Percentiles rank a stretch among this genome's conserved stretches.
phyloP scores from a whole-genome alignment of 2,113 vertebrate genomes.

The Caranx ignobilis region DNA sequence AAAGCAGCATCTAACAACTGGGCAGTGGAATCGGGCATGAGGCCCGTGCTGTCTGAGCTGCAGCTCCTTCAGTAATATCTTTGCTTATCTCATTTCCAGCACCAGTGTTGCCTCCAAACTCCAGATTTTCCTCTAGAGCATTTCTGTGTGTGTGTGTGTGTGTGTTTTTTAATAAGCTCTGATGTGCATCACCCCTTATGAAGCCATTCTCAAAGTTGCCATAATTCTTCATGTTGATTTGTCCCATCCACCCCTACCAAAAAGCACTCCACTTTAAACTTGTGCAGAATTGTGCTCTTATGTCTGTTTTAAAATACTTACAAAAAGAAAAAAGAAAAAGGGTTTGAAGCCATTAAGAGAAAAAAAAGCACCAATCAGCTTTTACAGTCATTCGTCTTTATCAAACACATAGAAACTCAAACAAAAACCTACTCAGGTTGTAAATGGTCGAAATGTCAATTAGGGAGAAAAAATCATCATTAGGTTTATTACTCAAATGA shows the following conservation, averaged over 20 bases:
- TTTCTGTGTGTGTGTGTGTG: not conserved
- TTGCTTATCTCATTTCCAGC: not conserved
- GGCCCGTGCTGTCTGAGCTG: too few relatives aligned
- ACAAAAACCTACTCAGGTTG: slow-evolving; percentile 83
- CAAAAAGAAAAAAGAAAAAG: too few relatives aligned
- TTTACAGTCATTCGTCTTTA: slow-evolving; percentile 73
- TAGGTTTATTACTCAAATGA: slow-evolving; percentile 83
- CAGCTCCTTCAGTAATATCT: too few relatives aligned
- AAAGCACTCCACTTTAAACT: slow-evolving; percentile 64
- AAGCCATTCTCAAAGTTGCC: slow-evolving; percentile 51
- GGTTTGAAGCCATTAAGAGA: slow-evolving; percentile 67
- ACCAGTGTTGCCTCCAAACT: not conserved
- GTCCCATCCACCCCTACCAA: slow-evolving; percentile 38
- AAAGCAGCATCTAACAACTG: too few relatives aligned
- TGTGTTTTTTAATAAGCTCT: not conserved
- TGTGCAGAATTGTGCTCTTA: slow-evolving; percentile 58
- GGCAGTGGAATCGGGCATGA: too few relatives aligned
- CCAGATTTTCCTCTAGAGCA: slow-evolving; percentile 19
- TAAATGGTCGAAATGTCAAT: slow-evolving; percentile 87
- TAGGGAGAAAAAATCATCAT: slow-evolving; percentile 78
- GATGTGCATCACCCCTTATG: slow-evolving; percentile 39
- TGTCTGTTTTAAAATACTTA: slow-evolving; percentile 69
- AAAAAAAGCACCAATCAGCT: slow-evolving; percentile 73
- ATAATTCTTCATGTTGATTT: slow-evolving; percentile 57
- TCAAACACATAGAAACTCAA: slow-evolving; percentile 79